Evolutionary conservation across 2,113 vertebrate genomes (phyloP), one percentile per base, ranked within the genome.

Genomic region (Aegotheles bennettii): DNA sequence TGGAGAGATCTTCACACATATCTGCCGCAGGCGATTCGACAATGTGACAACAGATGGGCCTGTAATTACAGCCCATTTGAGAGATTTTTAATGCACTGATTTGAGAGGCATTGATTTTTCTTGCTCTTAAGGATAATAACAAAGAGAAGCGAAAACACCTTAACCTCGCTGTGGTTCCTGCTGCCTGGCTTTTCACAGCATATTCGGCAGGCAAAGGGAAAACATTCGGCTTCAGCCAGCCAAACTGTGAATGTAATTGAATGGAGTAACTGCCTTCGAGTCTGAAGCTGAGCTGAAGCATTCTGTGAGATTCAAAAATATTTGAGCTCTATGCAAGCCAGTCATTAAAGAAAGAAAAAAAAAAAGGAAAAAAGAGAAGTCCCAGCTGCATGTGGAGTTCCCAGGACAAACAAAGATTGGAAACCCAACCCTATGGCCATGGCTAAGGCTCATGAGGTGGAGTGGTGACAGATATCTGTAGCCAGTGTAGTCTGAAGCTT

Each of bases 31-130:
- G 84, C 21, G 2, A 57, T 57, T 61, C 71, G 67, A 50, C 61
- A 79, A 26, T 33, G 43, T 48, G 73, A 64, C 80, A 80, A 86
- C 95, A 96, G 93, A 94, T 93, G 95, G 87, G 51, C 31, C 87
- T 79, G 65, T 88, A 91, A 93, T 89, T 91, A 91, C 76, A 83
- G 71, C 43, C 71, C 50, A 17, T 67, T 93, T 60, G 67, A 91
- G 81, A 78, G 67, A 69, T 57, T 56, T 69, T 74, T 79, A 70
- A 93, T 76, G 81, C 61, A 36, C 57, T 59, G 47, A 57, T 83
- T 86, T 51, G 90, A 86, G 91, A 94, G 57, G 47, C 80, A 79
- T 83, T 48, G 90, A 91, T 86, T 93, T 90, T 69, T 67, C 75
- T 85, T 87, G 83, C 63, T 74, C 7, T 2, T 63, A 59, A 89